Conservation (phyloP, 2,888 invertebrate species). For the Stratiomys singularior region DNA sequence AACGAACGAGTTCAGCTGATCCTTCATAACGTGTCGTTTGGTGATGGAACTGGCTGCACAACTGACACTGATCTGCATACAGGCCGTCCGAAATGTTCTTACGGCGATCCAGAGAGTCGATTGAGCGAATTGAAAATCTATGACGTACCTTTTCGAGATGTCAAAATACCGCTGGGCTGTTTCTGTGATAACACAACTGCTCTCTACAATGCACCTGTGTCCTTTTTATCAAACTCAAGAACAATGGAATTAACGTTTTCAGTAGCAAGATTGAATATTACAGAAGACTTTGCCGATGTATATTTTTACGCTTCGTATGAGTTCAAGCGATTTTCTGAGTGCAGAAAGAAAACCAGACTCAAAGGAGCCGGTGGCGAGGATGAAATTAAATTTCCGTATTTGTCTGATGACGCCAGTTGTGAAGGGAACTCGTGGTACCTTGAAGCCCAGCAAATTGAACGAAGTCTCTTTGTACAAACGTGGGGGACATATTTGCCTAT, state of each 20-base stretch:
- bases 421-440: conserved; percentile 77
- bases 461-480: conserved; percentile 82
- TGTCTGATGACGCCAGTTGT: conserved; percentile 67
- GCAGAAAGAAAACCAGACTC: conserved; percentile 73
- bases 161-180: conserved; percentile 77
- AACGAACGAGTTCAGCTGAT: conserved; percentile 75
- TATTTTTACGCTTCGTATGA: conserved; percentile 81
- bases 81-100: conserved; percentile 72
- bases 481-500: conserved; percentile 82
- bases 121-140: conserved; percentile 70
- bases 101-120: conserved; percentile 63
- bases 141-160: conserved; percentile 76
- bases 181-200: conserved; percentile 79
- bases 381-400: conserved; percentile 72
- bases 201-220: conserved; percentile 69
- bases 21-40: conserved; percentile 78
- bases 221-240: conserved; percentile 73
- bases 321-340: conserved; percentile 72
- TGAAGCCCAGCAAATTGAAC: conserved; percentile 80
- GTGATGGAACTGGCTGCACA: conserved; percentile 72
- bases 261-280: conserved; percentile 77
- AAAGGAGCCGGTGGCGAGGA: conserved; percentile 75
- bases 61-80: conserved; percentile 80
- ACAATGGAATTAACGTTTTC: conserved; percentile 81
- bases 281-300: conserved; percentile 84